A percentile compares a stretch with the other conserved stretches of the same genome.
These are phyloP conservation scores for Anas capensis DNA, from an alignment of 2,797 vertebrate genomes.

Conservation along the genomic window DNA sequence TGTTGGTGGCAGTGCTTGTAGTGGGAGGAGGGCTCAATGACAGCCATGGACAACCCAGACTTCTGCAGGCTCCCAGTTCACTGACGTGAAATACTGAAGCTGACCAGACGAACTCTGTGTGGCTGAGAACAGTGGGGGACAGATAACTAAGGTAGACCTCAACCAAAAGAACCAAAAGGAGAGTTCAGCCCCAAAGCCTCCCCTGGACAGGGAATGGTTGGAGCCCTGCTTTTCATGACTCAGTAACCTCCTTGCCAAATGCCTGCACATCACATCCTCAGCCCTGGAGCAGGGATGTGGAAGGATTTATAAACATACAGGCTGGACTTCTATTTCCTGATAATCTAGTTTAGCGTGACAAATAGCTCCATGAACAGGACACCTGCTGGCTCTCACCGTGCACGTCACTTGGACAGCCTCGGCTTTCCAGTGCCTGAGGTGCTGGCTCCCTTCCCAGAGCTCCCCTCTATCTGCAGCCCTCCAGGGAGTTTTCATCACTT, in stretches of 20 bases:
- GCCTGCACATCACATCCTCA: background rate
- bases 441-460: constrained; percentile 22
- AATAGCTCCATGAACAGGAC: constrained; percentile 36
- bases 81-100: background rate
- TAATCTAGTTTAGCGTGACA: constrained; percentile 65
- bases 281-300: background rate
- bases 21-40: background rate
- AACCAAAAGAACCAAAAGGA: background rate
- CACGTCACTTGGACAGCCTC: constrained; percentile 55
- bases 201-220: background rate
- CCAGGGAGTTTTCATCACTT: constrained; percentile 43
- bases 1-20: background rate
- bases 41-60: background rate
- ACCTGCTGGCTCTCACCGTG: background rate
- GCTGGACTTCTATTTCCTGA: constrained; percentile 61
- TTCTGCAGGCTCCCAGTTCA: background rate
- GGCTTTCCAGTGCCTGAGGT: constrained; percentile 27
- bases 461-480: constrained; percentile 48
- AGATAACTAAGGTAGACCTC: background rate
- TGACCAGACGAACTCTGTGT: background rate
- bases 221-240: background rate
- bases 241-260: background rate
- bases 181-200: background rate
- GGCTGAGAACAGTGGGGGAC: background rate
- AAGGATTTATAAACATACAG: constrained; percentile 54